phyloP scores from a whole-genome alignment of 2,888 invertebrate species.

The Agonopterix heracliana region DNA sequence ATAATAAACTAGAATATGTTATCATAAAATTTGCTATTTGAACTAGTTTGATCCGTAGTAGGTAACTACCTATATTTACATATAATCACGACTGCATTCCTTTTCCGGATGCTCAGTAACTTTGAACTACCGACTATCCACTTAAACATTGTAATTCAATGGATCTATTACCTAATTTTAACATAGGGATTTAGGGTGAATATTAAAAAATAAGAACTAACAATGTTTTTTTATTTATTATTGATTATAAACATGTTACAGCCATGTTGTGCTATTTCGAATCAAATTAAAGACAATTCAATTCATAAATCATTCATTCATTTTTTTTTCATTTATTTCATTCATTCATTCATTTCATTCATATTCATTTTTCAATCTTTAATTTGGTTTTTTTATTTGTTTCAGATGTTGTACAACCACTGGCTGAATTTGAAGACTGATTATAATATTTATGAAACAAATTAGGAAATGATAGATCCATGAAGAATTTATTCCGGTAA shows the following conservation, averaged over 20 bases:
- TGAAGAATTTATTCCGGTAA: conserved; percentile 54
- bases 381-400: conserved; percentile 51
- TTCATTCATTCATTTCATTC: no score
- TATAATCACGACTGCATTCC: no score
- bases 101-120: no score
- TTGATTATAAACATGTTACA: no score
- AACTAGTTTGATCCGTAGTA: no score
- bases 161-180: not conserved
- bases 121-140: not conserved
- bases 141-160: not conserved
- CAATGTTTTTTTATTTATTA: conserved; percentile 46
- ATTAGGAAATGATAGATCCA: conserved; percentile 57
- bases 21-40: not conserved
- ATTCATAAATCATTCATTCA: no score
- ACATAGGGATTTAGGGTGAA: not conserved
- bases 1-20: conserved; percentile 21
- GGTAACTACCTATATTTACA: no score
- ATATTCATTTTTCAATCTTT: no score
- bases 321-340: no score
- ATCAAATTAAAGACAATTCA: no score
- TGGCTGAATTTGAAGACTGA: conserved; percentile 67
- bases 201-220: not conserved
- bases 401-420: conserved; percentile 52
- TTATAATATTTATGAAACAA: conserved; percentile 49
- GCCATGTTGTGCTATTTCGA: no score